Evolutionary conservation across 1,140 invertebrate species (phyloP), one percentile per base, ranked within the genome.

Genomic region (Anastatus disparis): DNA sequence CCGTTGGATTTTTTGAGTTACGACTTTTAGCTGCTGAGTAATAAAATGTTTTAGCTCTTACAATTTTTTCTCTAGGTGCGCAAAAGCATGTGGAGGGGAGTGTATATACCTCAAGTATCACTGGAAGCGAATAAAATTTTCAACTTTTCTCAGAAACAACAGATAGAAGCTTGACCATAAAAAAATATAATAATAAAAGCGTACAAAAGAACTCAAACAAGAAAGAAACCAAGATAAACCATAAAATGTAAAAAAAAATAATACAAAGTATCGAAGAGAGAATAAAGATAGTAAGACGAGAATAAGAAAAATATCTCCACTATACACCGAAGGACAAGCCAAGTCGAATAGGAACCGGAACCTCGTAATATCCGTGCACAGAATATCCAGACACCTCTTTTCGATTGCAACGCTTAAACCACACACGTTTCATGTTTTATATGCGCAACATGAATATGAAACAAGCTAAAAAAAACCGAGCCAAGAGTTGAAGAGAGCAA

Each of bases 291-390:
- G n/a, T 17, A 17, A 24, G n/a, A 13, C 12, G 29, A 35, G 53
- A 35, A 55, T 27, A 35, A 35, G 22, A 52, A 46, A 66, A 53
- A 35, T n/a, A n/a, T n/a, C n/a, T n/a, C n/a, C n/a, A n/a, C n/a
- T n/a, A n/a, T n/a, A n/a, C 62, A 35, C 68, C 66, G 64, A 40
- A 70, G 73, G 75, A 71, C 74, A 75, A 52, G 65, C 48, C n/a
- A n/a, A 64, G 48, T 77, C 70, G 73, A 79, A 82, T 82, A 82
- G 81, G 80, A 83, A 83, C 81, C 81, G 80, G 81, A 83, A 83
- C 80, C 69, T 80, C 68, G 56, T 63, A 35, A 55, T 63, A 48
- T 80, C 70, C 81, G 81, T 82, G 81, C 78, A 75, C 75, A 75
- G 81, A 83, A 83, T 83, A 66, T 62, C 70, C 76, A 76, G n/a